A percentile compares a stretch with the other conserved stretches of the same genome.
Evolutionary conservation across 2,797 vertebrate species (phyloP).

Genomic region (Vultur gryphus): DNA sequence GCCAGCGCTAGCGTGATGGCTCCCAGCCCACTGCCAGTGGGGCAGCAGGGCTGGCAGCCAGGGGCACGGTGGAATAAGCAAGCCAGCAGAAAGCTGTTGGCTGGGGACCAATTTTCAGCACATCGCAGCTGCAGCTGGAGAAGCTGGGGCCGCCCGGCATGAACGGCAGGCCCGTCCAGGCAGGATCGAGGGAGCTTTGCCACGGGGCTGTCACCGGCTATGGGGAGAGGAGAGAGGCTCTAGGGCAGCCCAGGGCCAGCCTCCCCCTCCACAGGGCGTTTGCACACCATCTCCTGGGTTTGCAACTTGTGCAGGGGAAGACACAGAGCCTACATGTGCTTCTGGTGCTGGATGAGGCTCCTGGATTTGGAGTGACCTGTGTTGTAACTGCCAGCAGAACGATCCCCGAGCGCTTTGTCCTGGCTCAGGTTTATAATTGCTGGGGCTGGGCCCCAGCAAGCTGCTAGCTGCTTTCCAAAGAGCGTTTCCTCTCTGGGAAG

Average conservation of each 20-base stretch:
- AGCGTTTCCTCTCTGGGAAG: not conserved
- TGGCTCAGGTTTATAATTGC: not conserved
- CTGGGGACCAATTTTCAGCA: not conserved
- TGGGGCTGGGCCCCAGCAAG: not conserved
- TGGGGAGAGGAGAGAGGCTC: not conserved
- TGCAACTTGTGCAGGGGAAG: not conserved
- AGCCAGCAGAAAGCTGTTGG: not conserved
- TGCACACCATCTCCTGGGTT: not conserved
- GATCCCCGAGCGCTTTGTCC: not conserved
- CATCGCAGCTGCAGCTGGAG: not conserved
- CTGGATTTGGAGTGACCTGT: not conserved
- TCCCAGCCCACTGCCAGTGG: not conserved
- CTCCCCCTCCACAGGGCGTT: rapidly evolving
- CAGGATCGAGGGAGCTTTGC: not conserved
- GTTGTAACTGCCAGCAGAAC: not conserved
- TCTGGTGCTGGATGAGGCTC: not conserved
- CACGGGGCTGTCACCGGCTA: not conserved
- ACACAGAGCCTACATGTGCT: rapidly evolving
- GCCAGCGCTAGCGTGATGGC: not conserved
- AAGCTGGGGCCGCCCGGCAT: rapidly evolving
- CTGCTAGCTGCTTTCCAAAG: not conserved
- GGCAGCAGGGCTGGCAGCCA: not conserved
- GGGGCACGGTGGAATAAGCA: not conserved
- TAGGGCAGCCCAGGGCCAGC: not conserved
- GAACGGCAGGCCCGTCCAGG: rapidly evolving